Evolutionary conservation across 2,113 vertebrate species (phyloP).

Genomic region (Candoia aspera): DNA sequence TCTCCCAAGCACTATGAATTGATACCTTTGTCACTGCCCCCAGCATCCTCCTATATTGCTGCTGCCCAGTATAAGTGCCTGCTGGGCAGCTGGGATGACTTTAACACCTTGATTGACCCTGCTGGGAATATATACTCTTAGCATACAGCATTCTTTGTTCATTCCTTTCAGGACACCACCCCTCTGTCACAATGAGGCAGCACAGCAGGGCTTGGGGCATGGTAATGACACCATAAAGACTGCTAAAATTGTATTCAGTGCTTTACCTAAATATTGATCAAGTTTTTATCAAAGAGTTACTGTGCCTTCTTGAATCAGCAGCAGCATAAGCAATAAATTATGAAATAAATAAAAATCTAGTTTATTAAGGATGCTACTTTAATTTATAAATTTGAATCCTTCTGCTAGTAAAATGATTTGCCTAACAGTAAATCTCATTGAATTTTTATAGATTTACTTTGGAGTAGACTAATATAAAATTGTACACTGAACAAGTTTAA

Average conservation of each 20-base stretch:
- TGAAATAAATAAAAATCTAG: constrained; percentile 30
- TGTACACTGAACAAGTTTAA: background rate
- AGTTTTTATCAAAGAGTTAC: constrained; percentile 50
- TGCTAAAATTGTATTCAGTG: constrained; percentile 55
- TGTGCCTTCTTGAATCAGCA: constrained; percentile 47
- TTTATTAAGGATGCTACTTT: constrained; percentile 34
- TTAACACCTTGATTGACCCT: background rate
- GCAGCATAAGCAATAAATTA: constrained; percentile 49
- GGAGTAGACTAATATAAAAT: background rate
- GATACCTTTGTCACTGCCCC: background rate
- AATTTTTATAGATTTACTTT: background rate
- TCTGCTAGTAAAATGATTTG: constrained; percentile 44
- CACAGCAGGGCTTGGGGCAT: background rate
- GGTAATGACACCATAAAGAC: constrained; percentile 45
- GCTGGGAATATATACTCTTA: background rate
- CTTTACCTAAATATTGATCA: constrained; percentile 69
- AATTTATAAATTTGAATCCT: constrained; percentile 45
- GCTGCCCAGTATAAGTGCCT: background rate
- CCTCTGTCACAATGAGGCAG: background rate
- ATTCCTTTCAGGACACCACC: background rate
- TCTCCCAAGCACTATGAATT: background rate
- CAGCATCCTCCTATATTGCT: background rate
- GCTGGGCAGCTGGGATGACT: background rate
- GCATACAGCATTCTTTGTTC: background rate
- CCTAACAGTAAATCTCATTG: background rate